Percentiles rank a stretch among this genome's conserved stretches.
phyloP scores from a whole-genome alignment of 2,888 invertebrate genomes.

The Dascillus cervinus region DNA sequence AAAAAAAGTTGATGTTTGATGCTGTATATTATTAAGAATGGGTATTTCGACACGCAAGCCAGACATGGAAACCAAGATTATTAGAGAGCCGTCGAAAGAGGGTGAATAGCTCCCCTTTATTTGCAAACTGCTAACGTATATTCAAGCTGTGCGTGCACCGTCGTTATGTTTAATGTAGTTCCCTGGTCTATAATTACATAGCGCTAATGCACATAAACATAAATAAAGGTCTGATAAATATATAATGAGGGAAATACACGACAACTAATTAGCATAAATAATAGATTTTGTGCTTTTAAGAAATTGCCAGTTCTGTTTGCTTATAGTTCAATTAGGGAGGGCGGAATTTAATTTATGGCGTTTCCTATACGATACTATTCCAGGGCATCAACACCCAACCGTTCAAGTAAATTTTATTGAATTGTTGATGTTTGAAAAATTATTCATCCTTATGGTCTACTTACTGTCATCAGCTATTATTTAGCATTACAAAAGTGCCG shows the following conservation, averaged over 20 bases:
- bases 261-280: conserved; percentile 17
- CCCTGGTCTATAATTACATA: conserved; percentile 14
- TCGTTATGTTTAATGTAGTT: conserved; percentile 8
- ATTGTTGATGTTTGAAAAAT: too few relatives aligned
- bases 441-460: too few relatives aligned
- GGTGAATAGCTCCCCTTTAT: conserved; percentile 4
- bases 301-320: conserved; percentile 1
- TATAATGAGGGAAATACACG: conserved; percentile 14
- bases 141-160: conserved; percentile 8
- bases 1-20: too few relatives aligned
- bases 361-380: too few relatives aligned
- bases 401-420: too few relatives aligned
- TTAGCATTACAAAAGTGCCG: too few relatives aligned
- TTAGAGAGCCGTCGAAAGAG: neutral
- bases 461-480: too few relatives aligned
- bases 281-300: conserved; percentile 7
- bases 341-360: too few relatives aligned
- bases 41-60: conserved; percentile 2
- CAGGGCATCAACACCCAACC: too few relatives aligned
- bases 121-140: conserved; percentile 6
- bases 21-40: conserved; percentile 1
- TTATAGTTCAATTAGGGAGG: too few relatives aligned
- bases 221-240: conserved; percentile 15
- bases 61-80: conserved; percentile 3
- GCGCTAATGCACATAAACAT: conserved; percentile 17